phyloP scores from a whole-genome alignment of 2,113 vertebrate species.

The Octodon degus region DNA sequence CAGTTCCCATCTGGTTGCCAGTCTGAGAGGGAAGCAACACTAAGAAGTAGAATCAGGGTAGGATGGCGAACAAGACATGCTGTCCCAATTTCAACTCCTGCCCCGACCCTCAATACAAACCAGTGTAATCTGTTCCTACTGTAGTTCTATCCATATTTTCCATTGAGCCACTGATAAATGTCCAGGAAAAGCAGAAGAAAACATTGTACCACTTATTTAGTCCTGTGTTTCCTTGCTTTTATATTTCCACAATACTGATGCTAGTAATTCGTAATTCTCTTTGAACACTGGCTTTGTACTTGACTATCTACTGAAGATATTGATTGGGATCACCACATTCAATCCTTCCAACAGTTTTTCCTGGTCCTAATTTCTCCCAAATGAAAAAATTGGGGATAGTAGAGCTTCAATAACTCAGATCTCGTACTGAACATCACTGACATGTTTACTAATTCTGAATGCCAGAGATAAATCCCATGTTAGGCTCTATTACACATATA shows the following conservation, averaged over 20 bases:
- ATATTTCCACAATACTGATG: background rate
- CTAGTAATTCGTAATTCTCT: background rate
- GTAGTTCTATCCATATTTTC: background rate
- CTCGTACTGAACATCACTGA: background rate
- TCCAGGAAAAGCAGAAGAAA: background rate
- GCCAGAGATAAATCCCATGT: background rate
- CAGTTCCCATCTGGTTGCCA: background rate
- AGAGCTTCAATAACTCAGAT: background rate
- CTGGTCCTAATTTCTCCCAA: background rate
- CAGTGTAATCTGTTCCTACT: background rate
- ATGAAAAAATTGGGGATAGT: background rate
- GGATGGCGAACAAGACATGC: too few species aligned
- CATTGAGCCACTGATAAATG: background rate
- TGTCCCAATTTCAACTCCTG: background rate
- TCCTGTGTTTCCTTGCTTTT: background rate
- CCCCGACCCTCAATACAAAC: too few species aligned
- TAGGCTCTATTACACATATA: background rate
- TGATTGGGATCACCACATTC: background rate
- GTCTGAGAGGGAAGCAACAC: accelerated
- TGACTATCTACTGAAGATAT: background rate
- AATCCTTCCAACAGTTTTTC: background rate
- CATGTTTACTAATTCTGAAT: background rate
- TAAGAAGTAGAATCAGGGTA: too few species aligned
- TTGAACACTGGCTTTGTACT: background rate
- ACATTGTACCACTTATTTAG: background rate